Conservation (phyloP, 2,797 vertebrate species). For the Todus mexicanus region DNA sequence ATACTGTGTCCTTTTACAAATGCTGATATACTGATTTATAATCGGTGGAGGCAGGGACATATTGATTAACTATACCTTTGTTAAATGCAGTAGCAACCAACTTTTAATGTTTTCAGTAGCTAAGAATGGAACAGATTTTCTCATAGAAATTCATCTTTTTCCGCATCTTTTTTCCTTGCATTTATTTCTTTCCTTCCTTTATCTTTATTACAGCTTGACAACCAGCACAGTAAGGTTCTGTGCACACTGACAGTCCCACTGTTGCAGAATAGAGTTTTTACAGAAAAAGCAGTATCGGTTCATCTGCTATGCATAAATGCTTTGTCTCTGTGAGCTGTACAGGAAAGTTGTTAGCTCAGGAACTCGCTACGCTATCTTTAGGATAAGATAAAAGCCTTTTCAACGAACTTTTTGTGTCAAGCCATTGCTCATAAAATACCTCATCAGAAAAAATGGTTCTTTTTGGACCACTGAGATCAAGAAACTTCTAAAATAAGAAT, state of each 20-base stretch:
- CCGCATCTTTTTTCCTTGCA: neutral
- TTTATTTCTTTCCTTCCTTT: constrained; percentile 41
- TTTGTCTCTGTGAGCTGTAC: constrained; percentile 10
- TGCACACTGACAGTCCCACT: neutral
- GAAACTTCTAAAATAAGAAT: neutral
- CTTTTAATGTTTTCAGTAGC: neutral
- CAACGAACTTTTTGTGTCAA: neutral
- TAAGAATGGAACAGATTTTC: neutral
- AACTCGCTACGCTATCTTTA: neutral
- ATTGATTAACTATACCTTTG: constrained; percentile 7
- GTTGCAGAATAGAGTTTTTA: neutral
- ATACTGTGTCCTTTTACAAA: neutral
- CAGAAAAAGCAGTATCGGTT: neutral
- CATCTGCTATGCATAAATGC: constrained; percentile 26
- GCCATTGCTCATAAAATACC: neutral
- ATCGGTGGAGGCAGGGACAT: neutral
- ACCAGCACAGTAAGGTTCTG: neutral
- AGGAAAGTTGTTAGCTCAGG: neutral
- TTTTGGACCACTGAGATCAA: neutral
- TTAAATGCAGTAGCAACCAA: neutral
- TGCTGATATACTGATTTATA: neutral
- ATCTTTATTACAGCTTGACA: constrained; percentile 8
- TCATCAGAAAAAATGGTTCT: neutral
- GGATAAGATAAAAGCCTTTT: constrained; percentile 13
- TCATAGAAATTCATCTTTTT: constrained; percentile 13